Conservation (phyloP, 1,140 invertebrate species). For the Drosophila varians region DNA sequence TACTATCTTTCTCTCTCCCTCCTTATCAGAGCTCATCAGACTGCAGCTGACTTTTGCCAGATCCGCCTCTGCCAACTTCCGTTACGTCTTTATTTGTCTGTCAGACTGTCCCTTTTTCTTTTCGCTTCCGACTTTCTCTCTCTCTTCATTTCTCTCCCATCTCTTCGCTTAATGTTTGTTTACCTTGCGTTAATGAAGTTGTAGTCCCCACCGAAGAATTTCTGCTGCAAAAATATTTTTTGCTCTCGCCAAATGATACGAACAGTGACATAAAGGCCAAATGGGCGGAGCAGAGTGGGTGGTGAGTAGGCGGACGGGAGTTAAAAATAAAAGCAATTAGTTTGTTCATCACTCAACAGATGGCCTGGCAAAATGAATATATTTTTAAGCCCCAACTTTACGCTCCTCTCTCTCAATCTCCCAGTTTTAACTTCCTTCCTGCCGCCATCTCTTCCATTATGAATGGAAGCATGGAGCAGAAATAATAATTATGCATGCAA, state of each 20-base stretch:
- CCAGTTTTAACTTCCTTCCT: not conserved
- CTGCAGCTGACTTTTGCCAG: slow-evolving; percentile 63
- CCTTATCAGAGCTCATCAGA: slow-evolving; percentile 60
- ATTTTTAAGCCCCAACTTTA: slow-evolving; percentile 54
- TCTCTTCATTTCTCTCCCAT: not conserved
- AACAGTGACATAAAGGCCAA: slow-evolving; percentile 14
- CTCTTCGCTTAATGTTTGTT: slow-evolving; percentile 77
- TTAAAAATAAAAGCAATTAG: slow-evolving; percentile 83
- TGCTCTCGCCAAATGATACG: slow-evolving; percentile 41
- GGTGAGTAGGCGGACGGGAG: slow-evolving; percentile 5
- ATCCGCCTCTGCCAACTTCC: slow-evolving; percentile 57
- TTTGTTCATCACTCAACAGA: slow-evolving; percentile 82
- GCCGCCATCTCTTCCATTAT: slow-evolving; percentile 41
- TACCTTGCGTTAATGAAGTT: slow-evolving; percentile 83
- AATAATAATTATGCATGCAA: slow-evolving; percentile 75
- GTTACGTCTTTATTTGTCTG: slow-evolving; percentile 81
- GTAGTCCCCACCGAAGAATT: slow-evolving; percentile 53
- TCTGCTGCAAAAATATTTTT: slow-evolving; percentile 70
- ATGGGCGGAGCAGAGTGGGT: not conserved
- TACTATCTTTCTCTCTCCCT: slow-evolving; percentile 10
- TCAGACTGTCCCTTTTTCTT: slow-evolving; percentile 42
- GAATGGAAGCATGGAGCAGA: slow-evolving; percentile 53
- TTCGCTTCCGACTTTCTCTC: slow-evolving; percentile 10
- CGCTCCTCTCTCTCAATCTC: not conserved
- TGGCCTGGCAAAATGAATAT: slow-evolving; percentile 72